phyloP scores from a whole-genome alignment of 2,888 invertebrate genomes.

The Thereva unica region DNA sequence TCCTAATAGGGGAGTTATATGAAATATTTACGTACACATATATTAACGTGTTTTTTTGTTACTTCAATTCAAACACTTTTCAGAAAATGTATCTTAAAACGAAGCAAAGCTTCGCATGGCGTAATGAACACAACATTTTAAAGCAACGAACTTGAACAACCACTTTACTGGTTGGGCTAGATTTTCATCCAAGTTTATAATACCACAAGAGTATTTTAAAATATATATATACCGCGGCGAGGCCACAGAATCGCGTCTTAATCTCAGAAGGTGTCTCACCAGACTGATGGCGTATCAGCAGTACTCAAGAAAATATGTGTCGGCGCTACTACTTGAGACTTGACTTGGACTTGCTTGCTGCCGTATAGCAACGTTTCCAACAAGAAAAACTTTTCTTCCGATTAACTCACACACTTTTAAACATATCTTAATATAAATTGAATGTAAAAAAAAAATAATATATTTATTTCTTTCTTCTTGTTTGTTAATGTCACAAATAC shows the following conservation, averaged over 20 bases:
- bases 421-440: too few species aligned
- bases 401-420: too few species aligned
- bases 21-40: conserved; percentile 15
- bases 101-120: conserved; percentile 58
- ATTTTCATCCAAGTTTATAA: too few species aligned
- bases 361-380: too few species aligned
- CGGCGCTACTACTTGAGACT: too few species aligned
- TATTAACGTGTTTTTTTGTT: conserved; percentile 5
- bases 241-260: conserved; percentile 13
- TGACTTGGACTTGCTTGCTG: too few species aligned
- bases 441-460: too few species aligned
- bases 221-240: too few species aligned
- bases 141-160: conserved; percentile 31
- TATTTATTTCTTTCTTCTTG: too few species aligned
- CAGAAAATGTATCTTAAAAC: conserved; percentile 58
- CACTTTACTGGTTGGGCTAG: conserved; percentile 36
- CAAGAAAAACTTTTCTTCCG: too few species aligned
- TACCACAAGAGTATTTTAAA: too few species aligned
- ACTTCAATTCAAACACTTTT: conserved; percentile 39
- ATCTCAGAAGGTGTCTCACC: conserved; percentile 27
- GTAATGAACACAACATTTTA: conserved; percentile 51
- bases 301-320: conserved; percentile 14
- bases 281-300: conserved; percentile 27
- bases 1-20: conserved; percentile 13
- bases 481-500: too few species aligned